Evolutionary conservation across 2,113 vertebrate species (phyloP).

Genomic region (Pluvianellus socialis): DNA sequence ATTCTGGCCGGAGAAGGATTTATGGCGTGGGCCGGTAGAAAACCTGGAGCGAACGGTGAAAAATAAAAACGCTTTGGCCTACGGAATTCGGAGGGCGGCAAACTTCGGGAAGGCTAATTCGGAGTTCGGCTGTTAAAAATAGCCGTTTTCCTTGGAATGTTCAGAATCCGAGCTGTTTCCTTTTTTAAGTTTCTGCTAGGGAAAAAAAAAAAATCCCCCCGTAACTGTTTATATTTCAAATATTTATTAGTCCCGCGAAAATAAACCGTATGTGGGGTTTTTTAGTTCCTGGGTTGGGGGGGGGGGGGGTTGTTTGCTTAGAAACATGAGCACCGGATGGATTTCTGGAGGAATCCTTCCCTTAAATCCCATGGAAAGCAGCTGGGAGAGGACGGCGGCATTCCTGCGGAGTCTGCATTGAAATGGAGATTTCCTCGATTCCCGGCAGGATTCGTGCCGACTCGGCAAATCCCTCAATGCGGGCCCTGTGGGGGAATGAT

Average conservation of each 20-base stretch:
- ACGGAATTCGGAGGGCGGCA: neutral
- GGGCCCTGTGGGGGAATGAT: neutral
- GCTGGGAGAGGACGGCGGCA: neutral
- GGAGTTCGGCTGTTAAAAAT: neutral
- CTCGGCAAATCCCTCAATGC: neutral
- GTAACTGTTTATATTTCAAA: neutral
- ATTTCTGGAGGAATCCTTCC: neutral
- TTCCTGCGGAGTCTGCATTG: neutral
- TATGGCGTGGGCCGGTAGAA: neutral
- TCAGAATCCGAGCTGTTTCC: neutral
- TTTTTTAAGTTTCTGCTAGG: neutral
- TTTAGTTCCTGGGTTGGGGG: neutral
- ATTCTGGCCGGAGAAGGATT: neutral
- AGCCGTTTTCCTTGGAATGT: neutral
- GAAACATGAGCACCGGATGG: neutral
- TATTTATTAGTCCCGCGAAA: neutral
- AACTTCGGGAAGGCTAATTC: neutral
- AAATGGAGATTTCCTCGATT: constrained; percentile 1
- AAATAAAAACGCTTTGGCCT: neutral
- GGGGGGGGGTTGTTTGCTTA: neutral
- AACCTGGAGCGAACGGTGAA: no score
- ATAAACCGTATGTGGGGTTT: neutral
- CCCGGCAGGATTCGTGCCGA: neutral
- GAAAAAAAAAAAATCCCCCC: no score
- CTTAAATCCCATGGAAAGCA: neutral